phyloP scores from a whole-genome alignment of 1,140 invertebrate genomes.

The Rhopalosiphum maidis region DNA sequence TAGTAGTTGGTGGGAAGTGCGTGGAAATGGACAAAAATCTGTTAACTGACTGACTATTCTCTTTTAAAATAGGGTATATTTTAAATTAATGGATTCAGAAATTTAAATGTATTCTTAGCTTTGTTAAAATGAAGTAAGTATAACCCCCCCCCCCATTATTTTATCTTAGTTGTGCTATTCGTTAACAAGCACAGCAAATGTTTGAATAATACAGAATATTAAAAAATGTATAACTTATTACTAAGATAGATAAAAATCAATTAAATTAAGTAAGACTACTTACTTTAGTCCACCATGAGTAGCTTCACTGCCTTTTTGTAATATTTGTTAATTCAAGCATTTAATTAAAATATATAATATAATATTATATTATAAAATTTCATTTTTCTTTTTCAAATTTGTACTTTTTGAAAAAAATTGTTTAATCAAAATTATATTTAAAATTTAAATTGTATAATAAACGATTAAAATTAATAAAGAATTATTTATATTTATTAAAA shows the following conservation, averaged over 20 bases:
- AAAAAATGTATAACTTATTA: background rate
- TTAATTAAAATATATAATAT: background rate
- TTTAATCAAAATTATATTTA: background rate
- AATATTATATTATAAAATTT: background rate
- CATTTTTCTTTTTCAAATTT: background rate
- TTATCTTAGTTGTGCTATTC: background rate
- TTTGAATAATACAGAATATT: constrained; percentile 3
- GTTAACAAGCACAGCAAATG: background rate
- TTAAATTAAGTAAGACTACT: background rate
- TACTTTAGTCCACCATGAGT: background rate
- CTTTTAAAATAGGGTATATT: background rate
- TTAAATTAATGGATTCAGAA: background rate
- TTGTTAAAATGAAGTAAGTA: background rate
- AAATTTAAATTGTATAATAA: background rate
- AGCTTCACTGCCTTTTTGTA: background rate
- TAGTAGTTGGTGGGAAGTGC: too few relatives aligned
- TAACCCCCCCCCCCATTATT: background rate
- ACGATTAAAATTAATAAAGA: background rate
- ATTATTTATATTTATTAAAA: background rate
- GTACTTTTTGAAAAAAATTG: background rate
- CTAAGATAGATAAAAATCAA: background rate
- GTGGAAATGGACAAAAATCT: too few relatives aligned
- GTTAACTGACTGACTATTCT: too few relatives aligned
- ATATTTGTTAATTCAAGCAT: background rate
- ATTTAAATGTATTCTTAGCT: background rate